Evolutionary conservation across 2,888 invertebrate species (phyloP), one percentile per base, ranked within the genome.

Genomic region (Druceiella hillmani): DNA sequence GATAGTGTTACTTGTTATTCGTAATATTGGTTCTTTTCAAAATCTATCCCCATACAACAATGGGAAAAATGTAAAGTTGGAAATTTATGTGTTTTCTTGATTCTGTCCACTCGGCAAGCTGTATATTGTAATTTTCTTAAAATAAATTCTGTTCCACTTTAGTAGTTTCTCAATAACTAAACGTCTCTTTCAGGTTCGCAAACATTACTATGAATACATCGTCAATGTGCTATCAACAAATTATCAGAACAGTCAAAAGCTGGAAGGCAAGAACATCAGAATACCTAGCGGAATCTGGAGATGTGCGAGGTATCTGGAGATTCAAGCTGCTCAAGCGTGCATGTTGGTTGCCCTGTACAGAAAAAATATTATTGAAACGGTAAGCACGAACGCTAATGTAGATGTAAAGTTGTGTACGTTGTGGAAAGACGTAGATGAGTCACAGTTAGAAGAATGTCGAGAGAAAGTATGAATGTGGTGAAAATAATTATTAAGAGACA

Each of bases 261-360:
- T 65, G 7, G 38, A 60, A 0, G 63, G 64, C 35, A 67, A 67
- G 42, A 67, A 65, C 37, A 59, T 64, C 16, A 64, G 66, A 47
- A 52, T 69, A 24, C 71, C 71, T 1, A 66, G 66, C 56, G 67
- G 64, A 41, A 68, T 71, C 44, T 66, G 67, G 66, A 59, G 64
- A 50, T 70, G 70, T 52, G 70, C 71, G 17, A 65, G 66, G 48
- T 54, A 52, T 33, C 58, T 72, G 37, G 72, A 72, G 54, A 59
- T 58, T 48, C 55, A 59, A 39, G 71, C 72, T 29, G 66, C 65
- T 3, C 62, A 64, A 38, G 56, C 59, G 11, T 64, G 66, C 36
- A 72, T 72, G 70, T 61, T 67, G 10, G 60, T 61, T 2, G 63
- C 68, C 28, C 48, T 72, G 4, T 72, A 72, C 47, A 57, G 70